Evolutionary conservation across 2,113 vertebrate species (phyloP).

Genomic region (Archocentrus centrarchus): DNA sequence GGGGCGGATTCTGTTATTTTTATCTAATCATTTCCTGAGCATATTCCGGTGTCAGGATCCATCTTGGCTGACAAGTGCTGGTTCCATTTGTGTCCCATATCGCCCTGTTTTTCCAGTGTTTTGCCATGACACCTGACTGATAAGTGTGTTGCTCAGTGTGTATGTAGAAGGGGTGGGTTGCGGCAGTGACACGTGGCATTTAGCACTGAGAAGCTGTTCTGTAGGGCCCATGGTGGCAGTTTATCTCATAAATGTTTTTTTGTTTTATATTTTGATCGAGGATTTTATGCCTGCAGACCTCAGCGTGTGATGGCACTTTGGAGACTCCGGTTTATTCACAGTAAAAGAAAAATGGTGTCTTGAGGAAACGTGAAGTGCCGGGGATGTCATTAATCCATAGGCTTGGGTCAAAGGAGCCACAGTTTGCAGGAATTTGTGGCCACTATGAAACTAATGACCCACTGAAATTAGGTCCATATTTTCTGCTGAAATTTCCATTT

Average conservation of each 20-base stretch:
- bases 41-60: conserved; percentile 79
- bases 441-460: not conserved
- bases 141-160: conserved; percentile 62
- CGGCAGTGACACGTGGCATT: conserved; percentile 49
- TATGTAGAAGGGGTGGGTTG: conserved; percentile 44
- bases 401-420: conserved; percentile 17
- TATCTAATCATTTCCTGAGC: conserved; percentile 80
- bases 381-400: conserved; percentile 38
- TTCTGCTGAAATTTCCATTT: not conserved
- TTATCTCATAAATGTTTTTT: conserved; percentile 56
- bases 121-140: conserved; percentile 77
- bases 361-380: conserved; percentile 42
- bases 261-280: conserved; percentile 52
- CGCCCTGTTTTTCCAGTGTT: conserved; percentile 66
- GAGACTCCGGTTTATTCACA: conserved; percentile 37
- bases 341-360: conserved; percentile 33
- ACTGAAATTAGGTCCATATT: conserved; percentile 14
- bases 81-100: conserved; percentile 73
- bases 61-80: conserved; percentile 77
- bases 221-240: conserved; percentile 32
- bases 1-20: conserved; percentile 77
- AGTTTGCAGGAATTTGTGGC: conserved; percentile 19
- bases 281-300: conserved; percentile 39
- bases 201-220: conserved; percentile 55
- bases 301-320: conserved; percentile 14